Conservation (phyloP, 2,797 vertebrate species). For the Galagoides demidoff region DNA sequence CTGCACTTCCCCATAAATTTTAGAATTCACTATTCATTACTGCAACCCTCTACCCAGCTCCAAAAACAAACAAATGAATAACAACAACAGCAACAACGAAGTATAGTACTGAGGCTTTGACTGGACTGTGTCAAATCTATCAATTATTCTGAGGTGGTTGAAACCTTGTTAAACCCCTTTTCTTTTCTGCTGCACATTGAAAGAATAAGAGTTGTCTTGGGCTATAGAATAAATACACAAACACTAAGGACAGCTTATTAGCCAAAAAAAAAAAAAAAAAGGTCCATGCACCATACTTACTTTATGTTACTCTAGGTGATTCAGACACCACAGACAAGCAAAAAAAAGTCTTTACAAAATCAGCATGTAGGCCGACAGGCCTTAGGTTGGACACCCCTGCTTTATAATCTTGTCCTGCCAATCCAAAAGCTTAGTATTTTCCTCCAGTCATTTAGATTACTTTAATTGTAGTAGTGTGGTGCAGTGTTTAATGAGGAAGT, state of each 20-base stretch:
- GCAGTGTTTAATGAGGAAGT: neutral
- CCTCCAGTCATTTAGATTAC: neutral
- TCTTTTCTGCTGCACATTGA: no score
- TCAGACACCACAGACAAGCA: no score
- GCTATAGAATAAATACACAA: no score
- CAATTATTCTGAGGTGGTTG: neutral
- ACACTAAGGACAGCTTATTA: no score
- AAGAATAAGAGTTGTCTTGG: no score
- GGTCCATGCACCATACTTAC: no score
- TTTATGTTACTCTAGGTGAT: no score
- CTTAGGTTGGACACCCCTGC: no score
- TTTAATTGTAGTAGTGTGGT: neutral
- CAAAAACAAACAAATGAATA: neutral
- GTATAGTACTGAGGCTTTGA: neutral
- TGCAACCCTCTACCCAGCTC: neutral
- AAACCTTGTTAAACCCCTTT: neutral
- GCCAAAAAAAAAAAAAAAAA: no score
- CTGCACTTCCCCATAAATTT: neutral
- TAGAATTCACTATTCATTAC: neutral
- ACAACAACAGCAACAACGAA: no score
- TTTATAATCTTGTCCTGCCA: neutral
- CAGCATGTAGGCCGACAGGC: no score
- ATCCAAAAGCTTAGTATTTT: neutral
- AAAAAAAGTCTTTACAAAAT: no score
- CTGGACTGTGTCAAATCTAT: neutral